phyloP scores from a whole-genome alignment of 2,113 vertebrate genomes.

The Fregetta grallaria region DNA sequence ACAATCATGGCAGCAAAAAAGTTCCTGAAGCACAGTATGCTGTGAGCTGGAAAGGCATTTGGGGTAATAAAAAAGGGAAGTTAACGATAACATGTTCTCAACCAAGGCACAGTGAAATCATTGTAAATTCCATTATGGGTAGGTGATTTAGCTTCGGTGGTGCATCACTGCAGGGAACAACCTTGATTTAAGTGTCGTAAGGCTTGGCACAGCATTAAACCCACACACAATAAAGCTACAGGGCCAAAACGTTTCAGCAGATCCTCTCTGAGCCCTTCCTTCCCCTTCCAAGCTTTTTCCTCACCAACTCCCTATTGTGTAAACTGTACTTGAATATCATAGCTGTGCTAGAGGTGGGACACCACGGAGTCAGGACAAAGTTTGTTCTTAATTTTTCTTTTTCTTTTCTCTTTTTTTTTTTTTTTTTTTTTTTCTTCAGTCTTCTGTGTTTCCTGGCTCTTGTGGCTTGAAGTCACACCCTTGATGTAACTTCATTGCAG shows the following conservation, averaged over 20 bases:
- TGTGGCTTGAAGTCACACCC: conserved; percentile 35
- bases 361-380: background rate
- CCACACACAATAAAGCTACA: background rate
- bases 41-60: conserved; percentile 43
- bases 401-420: background rate
- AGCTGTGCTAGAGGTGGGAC: background rate
- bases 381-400: background rate
- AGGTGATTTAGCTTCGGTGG: conserved; percentile 9
- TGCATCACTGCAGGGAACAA: conserved; percentile 12
- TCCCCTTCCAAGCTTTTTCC: background rate
- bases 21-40: conserved; percentile 27
- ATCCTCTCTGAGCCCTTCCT: background rate
- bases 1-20: background rate
- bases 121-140: conserved; percentile 21
- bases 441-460: conserved; percentile 41
- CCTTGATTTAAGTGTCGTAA: conserved; percentile 23
- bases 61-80: conserved; percentile 28
- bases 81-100: conserved; percentile 45
- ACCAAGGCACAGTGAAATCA: conserved; percentile 48
- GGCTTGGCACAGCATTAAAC: conserved; percentile 21
- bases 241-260: background rate
- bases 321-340: background rate
- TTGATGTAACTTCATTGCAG: conserved; percentile 43
- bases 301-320: background rate
- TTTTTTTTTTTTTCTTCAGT: no score